Base-by-base conservation (phyloP, 1,140 invertebrate species). In the Prorops nasuta region DNA sequence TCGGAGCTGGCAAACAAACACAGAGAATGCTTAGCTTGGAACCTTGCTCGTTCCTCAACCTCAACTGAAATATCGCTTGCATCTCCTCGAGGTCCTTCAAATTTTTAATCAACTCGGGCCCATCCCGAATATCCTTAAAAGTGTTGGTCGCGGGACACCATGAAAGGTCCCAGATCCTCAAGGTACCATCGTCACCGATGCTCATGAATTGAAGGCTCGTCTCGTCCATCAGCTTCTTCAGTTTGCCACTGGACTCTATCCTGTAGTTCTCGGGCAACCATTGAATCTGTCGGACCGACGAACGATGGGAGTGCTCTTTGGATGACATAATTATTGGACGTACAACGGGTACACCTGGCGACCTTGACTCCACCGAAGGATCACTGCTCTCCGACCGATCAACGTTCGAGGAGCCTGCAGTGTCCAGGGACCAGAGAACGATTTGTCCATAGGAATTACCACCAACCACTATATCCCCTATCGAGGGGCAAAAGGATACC, bases 381-480 rank as follows among this genome's bases (percentile, higher is more conserved):
- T n/a, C n/a, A n/a, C n/a, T n/a, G n/a, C n/a, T n/a, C n/a, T n/a
- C n/a, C n/a, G n/a, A n/a, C n/a, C n/a, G 76, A 35, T 35, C 34
- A n/a, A 64, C 84, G 80, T 77, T 39, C 51, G 83, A 14, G 12
- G 18, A 4, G 12, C 14, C 14, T 28, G 42, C 15, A 10, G 18
- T 20, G n/a, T n/a, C n/a, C n/a, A n/a, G n/a, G 12, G 31, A 19
- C 88, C 88, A 91, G 10, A 90, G 36, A 10, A 88, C 64, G 17
- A 90, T 67, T 69, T 85, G 84, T 0, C 88, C 88, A 61, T 83
- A 86, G 3, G 77, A 72, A 34, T 80, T 83, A 10, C 87, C 87
- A 22, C 86, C 88, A 15, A 88, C 61, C 24, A 90, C 51, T 16
- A 89, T 59, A 62, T 86, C 83, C 14, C 79, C 78, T 48, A 86